phyloP scores from a whole-genome alignment of 2,888 invertebrate genomes.

The Nycteola revayana region DNA sequence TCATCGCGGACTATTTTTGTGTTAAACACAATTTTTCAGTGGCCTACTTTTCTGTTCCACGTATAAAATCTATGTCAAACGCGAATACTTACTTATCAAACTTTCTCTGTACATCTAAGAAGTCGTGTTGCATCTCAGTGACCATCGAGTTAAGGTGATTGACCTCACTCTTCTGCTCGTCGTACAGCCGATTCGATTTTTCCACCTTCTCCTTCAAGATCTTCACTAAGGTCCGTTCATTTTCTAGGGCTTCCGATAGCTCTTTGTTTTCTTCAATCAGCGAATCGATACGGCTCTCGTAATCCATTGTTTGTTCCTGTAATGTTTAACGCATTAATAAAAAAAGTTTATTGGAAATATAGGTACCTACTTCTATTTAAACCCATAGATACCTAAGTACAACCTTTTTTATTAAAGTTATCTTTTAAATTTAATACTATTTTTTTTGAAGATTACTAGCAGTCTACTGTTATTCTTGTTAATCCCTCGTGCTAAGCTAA shows the following conservation, averaged over 20 bases:
- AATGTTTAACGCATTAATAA: slow-evolving; percentile 21
- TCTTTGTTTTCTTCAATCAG: slow-evolving; percentile 74
- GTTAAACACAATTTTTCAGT: too few species aligned
- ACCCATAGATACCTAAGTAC: too few species aligned
- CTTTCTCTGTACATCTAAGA: slow-evolving; percentile 62
- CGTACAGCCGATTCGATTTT: slow-evolving; percentile 70
- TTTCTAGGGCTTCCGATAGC: slow-evolving; percentile 73
- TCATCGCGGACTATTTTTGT: too few species aligned
- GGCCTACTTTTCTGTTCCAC: too few species aligned
- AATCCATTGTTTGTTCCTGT: slow-evolving; percentile 65
- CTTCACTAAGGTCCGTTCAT: slow-evolving; percentile 76
- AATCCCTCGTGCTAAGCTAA: too few species aligned
- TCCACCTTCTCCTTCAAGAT: slow-evolving; percentile 74
- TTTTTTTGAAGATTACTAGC: too few species aligned
- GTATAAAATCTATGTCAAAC: not conserved
- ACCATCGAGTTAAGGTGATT: slow-evolving; percentile 63
- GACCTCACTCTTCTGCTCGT: slow-evolving; percentile 77
- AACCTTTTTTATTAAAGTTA: too few species aligned
- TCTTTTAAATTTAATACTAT: too few species aligned
- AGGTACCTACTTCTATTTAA: not conserved
- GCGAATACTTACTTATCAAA: slow-evolving; percentile 62
- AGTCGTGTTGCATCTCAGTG: slow-evolving; percentile 71
- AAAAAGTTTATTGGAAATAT: not conserved
- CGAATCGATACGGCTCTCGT: slow-evolving; percentile 70
- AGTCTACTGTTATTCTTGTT: too few species aligned